Conservation (phyloP, 2,797 vertebrate genomes). For the Heteromormyrus szaboi region DNA sequence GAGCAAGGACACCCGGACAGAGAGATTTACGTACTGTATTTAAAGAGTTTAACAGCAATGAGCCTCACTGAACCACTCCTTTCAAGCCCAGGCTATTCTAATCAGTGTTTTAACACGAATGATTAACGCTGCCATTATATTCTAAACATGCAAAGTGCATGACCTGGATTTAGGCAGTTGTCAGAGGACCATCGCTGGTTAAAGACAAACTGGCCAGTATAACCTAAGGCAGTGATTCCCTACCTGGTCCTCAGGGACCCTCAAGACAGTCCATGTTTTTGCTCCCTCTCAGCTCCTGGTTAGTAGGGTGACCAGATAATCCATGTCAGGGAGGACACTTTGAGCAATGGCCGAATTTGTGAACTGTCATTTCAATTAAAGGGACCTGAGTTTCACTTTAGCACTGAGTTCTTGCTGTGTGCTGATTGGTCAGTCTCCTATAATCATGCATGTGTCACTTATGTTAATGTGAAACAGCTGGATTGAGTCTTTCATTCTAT, state of each 20-base stretch:
- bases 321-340: neutral
- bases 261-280: neutral
- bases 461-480: neutral
- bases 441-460: neutral
- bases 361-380: neutral
- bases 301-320: neutral
- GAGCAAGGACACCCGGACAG: neutral
- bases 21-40: neutral
- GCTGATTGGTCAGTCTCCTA: neutral
- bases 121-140: neutral
- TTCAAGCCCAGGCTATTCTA: neutral
- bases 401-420: neutral
- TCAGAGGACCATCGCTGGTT: neutral
- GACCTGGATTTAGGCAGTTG: neutral
- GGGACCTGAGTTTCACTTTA: neutral
- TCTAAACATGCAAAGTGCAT: neutral
- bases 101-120: neutral
- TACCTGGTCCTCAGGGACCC: neutral
- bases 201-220: neutral
- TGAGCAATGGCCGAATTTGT: neutral
- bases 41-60: constrained; percentile 5
- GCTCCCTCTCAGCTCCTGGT: neutral
- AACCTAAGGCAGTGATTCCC: neutral
- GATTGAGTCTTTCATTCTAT: neutral
- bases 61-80: neutral